phyloP scores from a whole-genome alignment of 1,140 invertebrate genomes.

The Cecropterus lyciades region DNA sequence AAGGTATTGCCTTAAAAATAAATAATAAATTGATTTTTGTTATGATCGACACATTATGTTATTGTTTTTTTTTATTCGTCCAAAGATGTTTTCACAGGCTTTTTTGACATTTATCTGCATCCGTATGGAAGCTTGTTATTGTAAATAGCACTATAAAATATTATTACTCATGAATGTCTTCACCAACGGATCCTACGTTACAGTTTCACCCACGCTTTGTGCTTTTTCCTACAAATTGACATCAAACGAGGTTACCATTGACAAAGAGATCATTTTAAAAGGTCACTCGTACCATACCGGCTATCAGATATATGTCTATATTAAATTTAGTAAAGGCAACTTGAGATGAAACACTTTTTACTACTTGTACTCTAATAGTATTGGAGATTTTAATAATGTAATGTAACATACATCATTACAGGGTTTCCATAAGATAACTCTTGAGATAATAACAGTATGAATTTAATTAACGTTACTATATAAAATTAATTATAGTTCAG shows the following conservation, averaged over 20 bases:
- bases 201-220: constrained; percentile 19
- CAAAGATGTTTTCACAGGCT: background rate
- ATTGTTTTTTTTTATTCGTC: no score
- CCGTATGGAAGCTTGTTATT: background rate
- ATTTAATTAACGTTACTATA: no score
- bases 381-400: background rate
- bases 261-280: constrained; percentile 11
- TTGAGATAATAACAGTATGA: no score
- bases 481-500: no score
- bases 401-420: no score
- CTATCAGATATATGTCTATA: constrained; percentile 13
- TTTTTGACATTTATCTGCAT: background rate
- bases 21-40: no score
- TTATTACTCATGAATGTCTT: constrained; percentile 4
- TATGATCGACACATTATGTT: no score
- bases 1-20: no score
- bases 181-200: constrained; percentile 12
- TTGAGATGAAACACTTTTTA: background rate
- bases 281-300: background rate
- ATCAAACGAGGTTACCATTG: constrained; percentile 14
- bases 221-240: constrained; percentile 18
- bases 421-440: no score
- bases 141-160: constrained; percentile 12
- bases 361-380: background rate
- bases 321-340: background rate